Evolutionary conservation across 1,140 invertebrate species (phyloP), one percentile per base, ranked within the genome.

Genomic region (Achroia grisella): DNA sequence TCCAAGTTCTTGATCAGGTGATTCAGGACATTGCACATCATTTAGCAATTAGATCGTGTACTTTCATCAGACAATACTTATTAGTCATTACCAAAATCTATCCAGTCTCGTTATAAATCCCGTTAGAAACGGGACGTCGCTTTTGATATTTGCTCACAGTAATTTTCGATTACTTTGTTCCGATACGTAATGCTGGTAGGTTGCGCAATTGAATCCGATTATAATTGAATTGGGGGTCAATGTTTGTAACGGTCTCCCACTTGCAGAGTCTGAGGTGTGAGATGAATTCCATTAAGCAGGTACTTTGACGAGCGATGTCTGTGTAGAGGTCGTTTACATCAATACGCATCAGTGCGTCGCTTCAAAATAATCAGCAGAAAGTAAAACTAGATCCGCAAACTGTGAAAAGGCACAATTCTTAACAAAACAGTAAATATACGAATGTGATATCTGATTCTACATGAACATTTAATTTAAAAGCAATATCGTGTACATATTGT

Each of bases 241-340:
- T 67, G 63, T 65, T 59, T 71, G 60, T 73, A 71, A 71, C 70
- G 74, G 70, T 56, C 56, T 59, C 41, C 28, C 47, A 58, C 52
- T 53, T 62, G 44, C 39, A 52, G 48, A 40, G 47, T 37, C 30
- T 11, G 33, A 43, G 47, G 61, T 76, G 75, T 73, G 72, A 73
- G 67, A 75, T 71, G 75, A 79, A 79, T 79, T 70, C 62, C 61
- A 76, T 75, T 75, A 76, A 49, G 44, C 53, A 62, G 58, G 54
- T 60, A 54, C 48, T 51, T 46, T 41, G 51, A 41, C 51, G 52
- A 12, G 44, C 40, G 17, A 31, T 44, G 50, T 41, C 30, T 43
- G 50, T 15, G 31, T 10, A 32, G 23, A 52, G 54, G 50, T 65
- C 59, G 56, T 64, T 62, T 59, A 64, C 57, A 65, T 43, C 52